Evolutionary conservation across 2,888 invertebrate genomes (phyloP).

Genomic region (Campoplex capitator): DNA sequence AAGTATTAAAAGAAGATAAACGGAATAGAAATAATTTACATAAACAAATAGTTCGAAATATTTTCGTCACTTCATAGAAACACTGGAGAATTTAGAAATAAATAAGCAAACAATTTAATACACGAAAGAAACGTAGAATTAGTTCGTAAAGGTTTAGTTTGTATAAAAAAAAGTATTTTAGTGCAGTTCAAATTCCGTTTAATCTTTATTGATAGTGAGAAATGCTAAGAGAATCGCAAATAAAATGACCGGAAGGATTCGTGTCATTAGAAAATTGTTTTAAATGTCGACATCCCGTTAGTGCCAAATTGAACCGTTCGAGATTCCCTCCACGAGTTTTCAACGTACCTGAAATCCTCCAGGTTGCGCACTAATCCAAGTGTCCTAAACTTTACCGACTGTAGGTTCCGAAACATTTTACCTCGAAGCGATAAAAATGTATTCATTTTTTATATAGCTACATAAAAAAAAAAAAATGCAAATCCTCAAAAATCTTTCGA

Average conservation of each 20-base stretch:
- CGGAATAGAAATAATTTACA: conserved; percentile 3
- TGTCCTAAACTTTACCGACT: conserved; percentile 29
- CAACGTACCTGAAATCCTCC: conserved; percentile 14
- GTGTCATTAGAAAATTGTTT: not conserved
- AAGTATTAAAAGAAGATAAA: conserved; percentile 42
- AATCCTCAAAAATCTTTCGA: not conserved
- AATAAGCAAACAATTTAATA: not conserved
- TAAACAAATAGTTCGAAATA: conserved; percentile 41
- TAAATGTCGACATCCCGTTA: not conserved
- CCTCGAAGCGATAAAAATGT: not conserved
- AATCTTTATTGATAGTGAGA: not conserved
- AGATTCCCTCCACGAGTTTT: not conserved
- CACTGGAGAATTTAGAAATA: not conserved
- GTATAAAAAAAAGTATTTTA: not conserved
- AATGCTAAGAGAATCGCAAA: no score
- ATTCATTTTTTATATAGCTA: no score
- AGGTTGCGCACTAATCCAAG: conserved; percentile 31
- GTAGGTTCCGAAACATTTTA: conserved; percentile 11
- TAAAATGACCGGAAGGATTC: no score
- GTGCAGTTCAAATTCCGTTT: not conserved
- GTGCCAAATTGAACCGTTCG: not conserved
- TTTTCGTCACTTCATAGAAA: not conserved
- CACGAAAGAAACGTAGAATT: not conserved
- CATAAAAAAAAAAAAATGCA: not conserved
- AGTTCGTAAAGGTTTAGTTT: not conserved